Base-by-base conservation (phyloP, 2,888 invertebrate species). In the Ecdyonurus torrentis region DNA sequence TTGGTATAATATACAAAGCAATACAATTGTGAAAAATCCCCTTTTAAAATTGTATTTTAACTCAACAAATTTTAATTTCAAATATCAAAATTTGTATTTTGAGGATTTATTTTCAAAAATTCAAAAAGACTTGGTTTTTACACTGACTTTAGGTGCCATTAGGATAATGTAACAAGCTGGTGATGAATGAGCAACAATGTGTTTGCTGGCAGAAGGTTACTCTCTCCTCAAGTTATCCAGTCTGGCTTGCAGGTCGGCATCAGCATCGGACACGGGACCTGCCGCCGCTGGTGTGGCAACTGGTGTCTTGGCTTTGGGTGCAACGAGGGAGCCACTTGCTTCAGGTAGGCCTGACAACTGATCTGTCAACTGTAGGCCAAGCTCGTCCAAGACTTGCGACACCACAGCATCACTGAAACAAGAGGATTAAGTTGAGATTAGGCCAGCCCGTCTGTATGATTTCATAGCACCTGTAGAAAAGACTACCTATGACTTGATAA, bases 201-300 rank as follows among this genome's bases (percentile, higher is more conserved):
- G n/a, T n/a, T n/a, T n/a, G n/a, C 53, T 2, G 22, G 59, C 2
- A 25, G 60, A 20, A n/a, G 20, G 24, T 74, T 82, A 90, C 80
- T 94, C 92, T 68, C 92, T 81, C 70, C 95, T 83, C 72, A 98
- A 80, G 77, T 96, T 97, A 77, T 98, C 95, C 70, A 98, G 82
- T 68, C 98, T 82, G 62, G 96, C 96, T 79, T 98, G 96, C 67
- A 99, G 81, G 78, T 98, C 98, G 22, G 97, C 97, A 79, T 98
- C 97, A 1, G 93, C 92, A 75, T 91, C 93, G n/a, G 83, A 81
- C 64, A 85, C 68, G 63, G 73, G 73, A 63, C 74, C 74, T 66
- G 76, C 75, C 63, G 76, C 75, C 64, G 82, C 75, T 67, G 83
- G 79, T 67, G 83, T 77, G 1, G 78, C 78, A 60, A 82, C 79